Evolutionary conservation across 2,113 vertebrate species (phyloP).

Genomic region (Gnathonemus echidnorhynchus): DNA sequence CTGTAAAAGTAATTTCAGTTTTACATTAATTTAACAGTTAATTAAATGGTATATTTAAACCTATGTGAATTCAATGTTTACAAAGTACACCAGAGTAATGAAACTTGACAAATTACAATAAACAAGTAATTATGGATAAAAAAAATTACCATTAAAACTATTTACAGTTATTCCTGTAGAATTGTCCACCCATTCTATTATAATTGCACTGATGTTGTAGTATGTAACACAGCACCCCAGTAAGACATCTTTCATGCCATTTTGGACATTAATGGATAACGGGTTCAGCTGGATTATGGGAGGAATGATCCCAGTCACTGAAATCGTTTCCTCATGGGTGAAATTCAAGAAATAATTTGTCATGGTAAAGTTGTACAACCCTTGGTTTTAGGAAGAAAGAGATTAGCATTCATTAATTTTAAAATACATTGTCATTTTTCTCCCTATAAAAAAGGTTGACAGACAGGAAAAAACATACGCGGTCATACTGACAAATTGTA

Average conservation of each 20-base stretch:
- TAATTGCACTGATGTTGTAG: background rate
- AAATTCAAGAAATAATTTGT: background rate
- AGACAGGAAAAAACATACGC: background rate
- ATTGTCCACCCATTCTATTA: background rate
- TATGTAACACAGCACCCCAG: background rate
- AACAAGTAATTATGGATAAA: too few species aligned
- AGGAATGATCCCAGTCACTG: background rate
- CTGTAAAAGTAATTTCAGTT: too few species aligned
- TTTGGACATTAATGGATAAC: background rate
- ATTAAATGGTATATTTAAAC: background rate
- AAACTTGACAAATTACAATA: background rate
- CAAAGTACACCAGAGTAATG: background rate
- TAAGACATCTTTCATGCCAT: background rate
- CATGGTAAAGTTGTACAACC: background rate
- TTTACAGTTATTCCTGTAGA: background rate
- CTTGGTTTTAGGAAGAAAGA: background rate
- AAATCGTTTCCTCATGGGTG: background rate
- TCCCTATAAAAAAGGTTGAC: background rate
- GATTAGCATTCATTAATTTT: background rate
- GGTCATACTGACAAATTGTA: background rate
- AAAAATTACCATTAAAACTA: background rate
- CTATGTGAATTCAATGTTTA: background rate
- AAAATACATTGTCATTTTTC: background rate
- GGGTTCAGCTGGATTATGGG: background rate
- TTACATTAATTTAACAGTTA: background rate